Evolutionary conservation across 2,113 vertebrate genomes (phyloP).

Genomic region (Myxocyprinus asiaticus): DNA sequence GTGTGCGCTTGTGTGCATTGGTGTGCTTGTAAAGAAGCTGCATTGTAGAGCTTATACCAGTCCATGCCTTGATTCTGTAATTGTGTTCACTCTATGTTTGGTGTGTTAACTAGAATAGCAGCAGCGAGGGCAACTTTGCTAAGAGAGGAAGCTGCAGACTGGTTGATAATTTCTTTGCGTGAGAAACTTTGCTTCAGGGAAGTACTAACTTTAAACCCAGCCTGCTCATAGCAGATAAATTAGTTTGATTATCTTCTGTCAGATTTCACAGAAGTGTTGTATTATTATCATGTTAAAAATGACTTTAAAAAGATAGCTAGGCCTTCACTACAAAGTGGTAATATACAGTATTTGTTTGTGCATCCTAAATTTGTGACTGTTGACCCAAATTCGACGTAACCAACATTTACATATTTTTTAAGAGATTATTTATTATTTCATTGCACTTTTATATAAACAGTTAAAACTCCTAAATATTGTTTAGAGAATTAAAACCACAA

Average conservation of each 20-base stretch:
- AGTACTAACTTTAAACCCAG: slow-evolving; percentile 40
- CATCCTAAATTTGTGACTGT: too few species aligned
- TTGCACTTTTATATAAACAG: too few species aligned
- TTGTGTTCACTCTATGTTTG: neutral
- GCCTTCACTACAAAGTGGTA: too few species aligned
- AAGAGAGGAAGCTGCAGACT: slow-evolving; percentile 64
- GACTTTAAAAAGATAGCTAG: neutral
- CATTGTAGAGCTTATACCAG: neutral
- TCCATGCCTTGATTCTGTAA: neutral
- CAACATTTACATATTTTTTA: too few species aligned
- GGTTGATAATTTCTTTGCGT: slow-evolving; percentile 63
- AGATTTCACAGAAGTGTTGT: slow-evolving; percentile 50
- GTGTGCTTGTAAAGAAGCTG: neutral
- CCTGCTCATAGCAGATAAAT: slow-evolving; percentile 45
- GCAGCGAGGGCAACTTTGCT: slow-evolving; percentile 31
- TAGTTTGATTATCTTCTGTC: slow-evolving; percentile 53
- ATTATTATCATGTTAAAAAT: slow-evolving; percentile 41
- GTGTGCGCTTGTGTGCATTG: neutral
- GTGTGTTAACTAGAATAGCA: slow-evolving; percentile 23
- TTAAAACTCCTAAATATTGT: too few species aligned
- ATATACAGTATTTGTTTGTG: too few species aligned
- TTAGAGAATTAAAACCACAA: neutral
- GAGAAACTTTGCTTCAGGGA: slow-evolving; percentile 57
- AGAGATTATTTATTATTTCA: too few species aligned
- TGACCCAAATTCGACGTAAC: too few species aligned